These are phyloP conservation scores for Hartigia nigra DNA, from an alignment of 2,888 invertebrate species.

Conservation along the genomic window DNA sequence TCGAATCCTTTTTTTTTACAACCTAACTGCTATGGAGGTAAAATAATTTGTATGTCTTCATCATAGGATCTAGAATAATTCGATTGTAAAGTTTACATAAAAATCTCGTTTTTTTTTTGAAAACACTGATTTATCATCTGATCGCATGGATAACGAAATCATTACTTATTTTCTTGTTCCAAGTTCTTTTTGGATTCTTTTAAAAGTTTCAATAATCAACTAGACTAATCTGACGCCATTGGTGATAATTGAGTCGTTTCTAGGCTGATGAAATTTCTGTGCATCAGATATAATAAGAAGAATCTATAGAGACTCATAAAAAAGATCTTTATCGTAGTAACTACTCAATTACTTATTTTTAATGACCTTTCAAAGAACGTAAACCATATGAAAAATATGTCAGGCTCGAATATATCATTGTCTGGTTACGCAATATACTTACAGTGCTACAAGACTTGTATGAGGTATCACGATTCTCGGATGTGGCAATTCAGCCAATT, in stretches of 20 bases:
- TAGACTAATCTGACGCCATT: neutral
- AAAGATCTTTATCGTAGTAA: neutral
- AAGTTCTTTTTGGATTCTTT: neutral
- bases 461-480: conserved; percentile 34
- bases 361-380: neutral
- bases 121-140: neutral
- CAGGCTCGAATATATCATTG: neutral
- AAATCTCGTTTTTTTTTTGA: no score
- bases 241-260: neutral
- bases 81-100: no score
- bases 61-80: no score
- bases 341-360: neutral
- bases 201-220: neutral
- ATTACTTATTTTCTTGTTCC: neutral
- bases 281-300: neutral
- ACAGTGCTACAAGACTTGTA: conserved; percentile 7
- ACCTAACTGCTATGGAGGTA: neutral
- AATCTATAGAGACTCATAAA: neutral
- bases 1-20: neutral
- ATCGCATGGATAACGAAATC: neutral
- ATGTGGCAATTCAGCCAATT: conserved; percentile 55
- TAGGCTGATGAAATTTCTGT: neutral
- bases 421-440: neutral
- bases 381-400: conserved; percentile 6
- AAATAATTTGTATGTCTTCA: no score